Conservation (phyloP, 2,888 invertebrate species). For the Pemphredon lugubris region DNA sequence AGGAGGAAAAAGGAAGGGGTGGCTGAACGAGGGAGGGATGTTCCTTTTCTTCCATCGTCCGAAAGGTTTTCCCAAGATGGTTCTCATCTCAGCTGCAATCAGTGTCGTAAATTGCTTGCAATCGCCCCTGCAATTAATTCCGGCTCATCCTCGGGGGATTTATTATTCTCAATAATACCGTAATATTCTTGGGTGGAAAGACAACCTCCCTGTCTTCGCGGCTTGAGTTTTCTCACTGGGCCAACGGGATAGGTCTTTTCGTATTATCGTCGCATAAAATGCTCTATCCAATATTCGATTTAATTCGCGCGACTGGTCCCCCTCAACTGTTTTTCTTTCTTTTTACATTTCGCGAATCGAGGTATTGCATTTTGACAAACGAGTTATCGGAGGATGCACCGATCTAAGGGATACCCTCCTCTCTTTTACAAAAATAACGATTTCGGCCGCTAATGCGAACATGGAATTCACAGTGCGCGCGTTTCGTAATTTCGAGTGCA, state of each 20-base stretch:
- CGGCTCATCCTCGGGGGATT: conserved; percentile 72
- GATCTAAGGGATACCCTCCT: too few relatives aligned
- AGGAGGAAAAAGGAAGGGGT: conserved; percentile 12
- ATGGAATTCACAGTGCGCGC: neutral
- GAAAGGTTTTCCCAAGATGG: conserved; percentile 73
- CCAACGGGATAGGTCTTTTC: conserved; percentile 24
- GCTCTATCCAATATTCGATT: conserved; percentile 5
- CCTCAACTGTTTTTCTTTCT: neutral
- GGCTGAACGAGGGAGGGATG: conserved; percentile 32
- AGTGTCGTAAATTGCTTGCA: conserved; percentile 78
- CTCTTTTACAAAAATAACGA: too few relatives aligned
- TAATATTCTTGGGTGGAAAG: conserved; percentile 64
- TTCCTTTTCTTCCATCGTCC: conserved; percentile 66
- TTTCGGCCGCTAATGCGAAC: neutral
- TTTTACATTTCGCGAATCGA: too few relatives aligned
- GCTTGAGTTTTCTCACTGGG: conserved; percentile 28
- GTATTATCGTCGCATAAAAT: conserved; percentile 10
- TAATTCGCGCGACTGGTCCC: neutral
- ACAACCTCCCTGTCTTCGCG: conserved; percentile 33
- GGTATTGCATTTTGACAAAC: too few relatives aligned
- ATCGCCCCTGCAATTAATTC: conserved; percentile 77
- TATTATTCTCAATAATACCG: conserved; percentile 71
- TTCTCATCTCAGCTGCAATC: conserved; percentile 74
- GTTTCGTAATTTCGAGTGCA: neutral
- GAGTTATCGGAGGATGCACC: too few relatives aligned